Percentiles rank a stretch among this genome's conserved stretches.
These are phyloP conservation scores for Synanthedon formicaeformis DNA, from an alignment of 2,888 invertebrate species.

Conservation along the genomic window DNA sequence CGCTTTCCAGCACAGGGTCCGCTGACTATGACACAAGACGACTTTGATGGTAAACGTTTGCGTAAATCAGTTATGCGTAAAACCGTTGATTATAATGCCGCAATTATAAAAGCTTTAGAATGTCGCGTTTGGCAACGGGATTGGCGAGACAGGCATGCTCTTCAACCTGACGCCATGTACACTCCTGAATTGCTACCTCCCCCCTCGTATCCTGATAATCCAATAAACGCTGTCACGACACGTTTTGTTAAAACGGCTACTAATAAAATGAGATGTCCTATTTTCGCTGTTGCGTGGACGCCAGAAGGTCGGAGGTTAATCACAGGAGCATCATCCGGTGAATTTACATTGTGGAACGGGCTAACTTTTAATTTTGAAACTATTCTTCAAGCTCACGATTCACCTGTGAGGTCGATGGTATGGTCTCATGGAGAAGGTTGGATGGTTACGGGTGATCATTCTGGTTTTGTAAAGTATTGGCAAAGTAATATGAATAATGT, in stretches of 20 bases:
- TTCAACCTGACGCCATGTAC: slow-evolving; percentile 97
- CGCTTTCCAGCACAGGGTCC: slow-evolving; percentile 65
- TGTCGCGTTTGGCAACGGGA: slow-evolving; percentile 96
- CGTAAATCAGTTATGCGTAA: slow-evolving; percentile 97
- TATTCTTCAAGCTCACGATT: slow-evolving; percentile 99
- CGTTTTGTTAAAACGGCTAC: slow-evolving; percentile 99
- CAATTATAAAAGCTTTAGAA: slow-evolving; percentile 92
- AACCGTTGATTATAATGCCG: slow-evolving; percentile 97
- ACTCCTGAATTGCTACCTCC: slow-evolving; percentile 94
- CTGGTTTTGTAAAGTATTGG: slow-evolving; percentile 99
- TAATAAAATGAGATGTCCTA: slow-evolving; percentile 99
- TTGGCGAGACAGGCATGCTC: slow-evolving; percentile 85
- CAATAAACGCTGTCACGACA: slow-evolving; percentile 95
- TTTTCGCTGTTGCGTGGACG: slow-evolving; percentile 99
- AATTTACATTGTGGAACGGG: slow-evolving; percentile 99
- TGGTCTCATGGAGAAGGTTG: slow-evolving; percentile 99
- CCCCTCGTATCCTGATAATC: slow-evolving; percentile 92
- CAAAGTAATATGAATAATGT: slow-evolving; percentile 99
- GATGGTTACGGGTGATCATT: slow-evolving; percentile 99
- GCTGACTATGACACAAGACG: slow-evolving; percentile 83
- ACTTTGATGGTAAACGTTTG: slow-evolving; percentile 95
- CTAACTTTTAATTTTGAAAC: slow-evolving; percentile 99
- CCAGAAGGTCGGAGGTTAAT: slow-evolving; percentile 97
- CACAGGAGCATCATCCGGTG: slow-evolving; percentile 98
- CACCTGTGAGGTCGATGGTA: slow-evolving; percentile 98